Evolutionary conservation across 2,888 invertebrate genomes (phyloP), one percentile per base, ranked within the genome.

Genomic region (Allygus modestus): DNA sequence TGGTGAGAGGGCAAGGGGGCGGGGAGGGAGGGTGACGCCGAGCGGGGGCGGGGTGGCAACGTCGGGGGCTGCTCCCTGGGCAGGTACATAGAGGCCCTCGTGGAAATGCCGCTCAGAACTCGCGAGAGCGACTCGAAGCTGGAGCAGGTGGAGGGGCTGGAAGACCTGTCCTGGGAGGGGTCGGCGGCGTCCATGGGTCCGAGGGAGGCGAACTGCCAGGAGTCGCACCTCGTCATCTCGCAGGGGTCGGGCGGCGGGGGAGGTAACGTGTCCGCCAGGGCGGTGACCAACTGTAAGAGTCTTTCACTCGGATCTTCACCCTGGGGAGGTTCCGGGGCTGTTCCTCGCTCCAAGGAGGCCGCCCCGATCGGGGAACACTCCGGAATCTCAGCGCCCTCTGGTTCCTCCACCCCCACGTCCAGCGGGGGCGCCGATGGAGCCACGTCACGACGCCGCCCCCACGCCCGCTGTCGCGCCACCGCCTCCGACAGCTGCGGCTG

Each of bases 181-280:
- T 26, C 43, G 0, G 23, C 7, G 33, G 37, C 28, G n/a, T 79
- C 79, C 20, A 31, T 41, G 31, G 54, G 51, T 20, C 46, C 82
- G 51, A 79, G 69, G 46, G 79, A 71, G 37, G 65, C 37, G 58
- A 84, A 81, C 84, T 84, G 81, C 84, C 84, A 84, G 17, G 84
- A 84, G 69, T 73, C 81, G 17, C 81, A 84, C 17, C 84, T 54
- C 41, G 54, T 81, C 84, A 82, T 58, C 81, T 81, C 81, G 31
- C 71, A 81, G 23, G 84, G 65, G 37, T 81, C 81, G 46, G 79
- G 81, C 4, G 61, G 61, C 7, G 69, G 81, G 7, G 81, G 69
- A 15, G 71, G 51, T 12, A 71, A 54, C 23, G 43, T 71, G 71
- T 54, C 81, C 26, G 69, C 71, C 28, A 81, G 41, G 7, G 79